These are phyloP conservation scores for Calosoma granatense DNA, from an alignment of 1,140 invertebrate species.

Conservation along the genomic window DNA sequence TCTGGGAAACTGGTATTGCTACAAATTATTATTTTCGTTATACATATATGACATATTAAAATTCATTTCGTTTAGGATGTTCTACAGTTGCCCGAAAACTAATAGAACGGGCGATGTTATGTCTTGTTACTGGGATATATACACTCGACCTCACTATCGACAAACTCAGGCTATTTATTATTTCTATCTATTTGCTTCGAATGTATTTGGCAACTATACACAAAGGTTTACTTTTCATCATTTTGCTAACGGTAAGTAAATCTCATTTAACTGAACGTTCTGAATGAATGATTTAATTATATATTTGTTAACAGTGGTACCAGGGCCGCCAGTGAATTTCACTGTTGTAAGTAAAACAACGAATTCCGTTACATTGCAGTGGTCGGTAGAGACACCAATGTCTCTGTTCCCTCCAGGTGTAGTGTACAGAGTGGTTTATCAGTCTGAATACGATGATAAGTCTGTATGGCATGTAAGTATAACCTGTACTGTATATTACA, in stretches of 20 bases:
- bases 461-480: slow-evolving; percentile 39
- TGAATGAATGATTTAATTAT: slow-evolving; percentile 3
- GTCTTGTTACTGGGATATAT: slow-evolving; percentile 42
- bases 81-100: no score
- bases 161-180: slow-evolving; percentile 44
- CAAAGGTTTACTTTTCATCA: slow-evolving; percentile 46
- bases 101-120: no score
- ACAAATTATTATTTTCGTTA: no score
- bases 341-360: slow-evolving; percentile 41
- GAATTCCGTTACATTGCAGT: slow-evolving; percentile 45
- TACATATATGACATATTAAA: no score
- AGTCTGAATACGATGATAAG: slow-evolving; percentile 45
- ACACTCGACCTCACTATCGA: slow-evolving; percentile 48
- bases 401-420: slow-evolving; percentile 46
- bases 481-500: background rate
- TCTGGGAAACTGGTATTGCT: no score
- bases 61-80: no score
- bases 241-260: slow-evolving; percentile 42
- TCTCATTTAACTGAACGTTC: slow-evolving; percentile 3
- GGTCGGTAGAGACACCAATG: slow-evolving; percentile 47
- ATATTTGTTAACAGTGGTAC: no score
- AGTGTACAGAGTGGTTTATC: slow-evolving; percentile 49
- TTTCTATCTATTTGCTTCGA: slow-evolving; percentile 42
- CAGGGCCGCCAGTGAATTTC: slow-evolving; percentile 45
- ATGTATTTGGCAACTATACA: slow-evolving; percentile 41